These are phyloP conservation scores for Myotis lucifugus DNA, from an alignment of 2,113 vertebrate genomes.

Conservation along the genomic window DNA sequence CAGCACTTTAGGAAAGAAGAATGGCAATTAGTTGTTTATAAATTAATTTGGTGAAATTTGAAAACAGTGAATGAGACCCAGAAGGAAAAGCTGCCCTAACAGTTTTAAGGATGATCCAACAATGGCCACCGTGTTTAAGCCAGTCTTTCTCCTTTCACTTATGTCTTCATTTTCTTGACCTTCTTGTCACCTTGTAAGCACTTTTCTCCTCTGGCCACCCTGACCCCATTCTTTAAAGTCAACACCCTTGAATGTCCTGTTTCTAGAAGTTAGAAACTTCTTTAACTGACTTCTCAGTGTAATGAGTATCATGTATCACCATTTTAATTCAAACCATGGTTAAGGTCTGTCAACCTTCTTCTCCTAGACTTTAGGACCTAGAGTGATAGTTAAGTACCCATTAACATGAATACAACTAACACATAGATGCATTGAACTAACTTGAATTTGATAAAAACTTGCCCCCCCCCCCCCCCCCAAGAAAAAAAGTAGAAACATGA, in stretches of 20 bases:
- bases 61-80: background rate
- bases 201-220: background rate
- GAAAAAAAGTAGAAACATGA: background rate
- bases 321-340: background rate
- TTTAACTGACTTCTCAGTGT: background rate
- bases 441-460: background rate
- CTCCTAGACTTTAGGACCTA: background rate
- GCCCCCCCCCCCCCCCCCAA: too few relatives aligned
- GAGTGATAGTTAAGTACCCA: background rate
- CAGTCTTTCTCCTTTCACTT: background rate
- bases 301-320: background rate
- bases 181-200: background rate
- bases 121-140: background rate
- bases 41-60: background rate
- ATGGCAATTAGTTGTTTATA: background rate
- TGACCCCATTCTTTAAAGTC: slow-evolving; percentile 6
- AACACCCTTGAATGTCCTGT: background rate
- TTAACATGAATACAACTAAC: background rate
- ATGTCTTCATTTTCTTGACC: background rate
- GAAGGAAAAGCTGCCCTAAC: background rate
- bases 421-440: background rate
- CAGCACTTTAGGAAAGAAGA: background rate
- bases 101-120: background rate
- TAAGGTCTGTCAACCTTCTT: background rate
- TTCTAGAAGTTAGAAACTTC: background rate